Evolutionary conservation across 2,797 vertebrate genomes (phyloP).

Genomic region (Acanthis flammea): DNA sequence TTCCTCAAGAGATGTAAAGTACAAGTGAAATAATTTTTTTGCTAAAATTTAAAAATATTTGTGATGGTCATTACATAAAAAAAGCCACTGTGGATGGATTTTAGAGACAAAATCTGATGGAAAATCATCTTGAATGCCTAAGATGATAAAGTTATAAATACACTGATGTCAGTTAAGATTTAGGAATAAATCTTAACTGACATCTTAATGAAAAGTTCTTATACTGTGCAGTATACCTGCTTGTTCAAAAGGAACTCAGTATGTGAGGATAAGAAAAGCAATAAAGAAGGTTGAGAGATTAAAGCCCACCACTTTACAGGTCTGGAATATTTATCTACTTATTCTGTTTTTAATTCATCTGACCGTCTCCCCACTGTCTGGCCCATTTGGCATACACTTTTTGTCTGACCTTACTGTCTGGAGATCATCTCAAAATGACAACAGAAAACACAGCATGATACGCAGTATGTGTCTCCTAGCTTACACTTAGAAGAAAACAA

Average conservation of each 20-base stretch:
- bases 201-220: not conserved
- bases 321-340: constrained; percentile 32
- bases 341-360: constrained; percentile 27
- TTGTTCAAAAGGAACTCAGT: not conserved
- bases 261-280: not conserved
- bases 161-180: not conserved
- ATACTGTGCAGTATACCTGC: not conserved
- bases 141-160: not conserved
- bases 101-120: not conserved
- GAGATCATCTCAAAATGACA: constrained; percentile 29
- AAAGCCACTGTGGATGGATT: not conserved
- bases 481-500: not conserved
- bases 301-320: not conserved
- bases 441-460: not conserved
- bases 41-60: not conserved
- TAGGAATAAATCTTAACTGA: not conserved
- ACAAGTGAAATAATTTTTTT: not conserved
- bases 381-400: not conserved
- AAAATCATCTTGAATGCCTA: not conserved
- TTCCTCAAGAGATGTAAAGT: not conserved
- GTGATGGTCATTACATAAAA: not conserved
- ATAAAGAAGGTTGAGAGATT: not conserved
- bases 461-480: not conserved
- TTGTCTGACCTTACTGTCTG: constrained; percentile 36
- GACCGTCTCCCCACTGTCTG: constrained; percentile 12